Conservation (phyloP, 2,888 invertebrate species). For the Drosophila borborema region DNA sequence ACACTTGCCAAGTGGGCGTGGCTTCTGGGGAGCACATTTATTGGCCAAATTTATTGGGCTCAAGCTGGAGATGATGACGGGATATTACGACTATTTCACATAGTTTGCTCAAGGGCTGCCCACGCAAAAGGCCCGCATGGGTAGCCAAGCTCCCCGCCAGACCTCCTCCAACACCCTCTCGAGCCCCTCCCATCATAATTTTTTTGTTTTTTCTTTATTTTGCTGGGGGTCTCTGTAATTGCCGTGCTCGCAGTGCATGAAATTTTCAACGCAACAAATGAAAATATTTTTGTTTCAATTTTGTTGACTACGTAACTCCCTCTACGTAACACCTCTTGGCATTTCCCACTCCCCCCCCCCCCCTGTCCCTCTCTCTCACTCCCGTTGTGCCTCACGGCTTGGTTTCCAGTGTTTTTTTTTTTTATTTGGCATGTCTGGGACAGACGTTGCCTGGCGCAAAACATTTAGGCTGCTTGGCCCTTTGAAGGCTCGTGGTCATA, state of each 20-base stretch:
- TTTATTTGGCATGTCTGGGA: conserved; percentile 48
- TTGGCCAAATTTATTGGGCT: conserved; percentile 54
- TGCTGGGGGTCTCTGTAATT: conserved; percentile 58
- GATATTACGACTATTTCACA: conserved; percentile 56
- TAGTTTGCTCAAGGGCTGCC: conserved; percentile 32
- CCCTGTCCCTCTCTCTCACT: background rate
- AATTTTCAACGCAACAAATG: conserved; percentile 76
- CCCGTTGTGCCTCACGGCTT: conserved; percentile 17
- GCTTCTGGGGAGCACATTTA: conserved; percentile 43
- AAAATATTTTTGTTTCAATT: conserved; percentile 50
- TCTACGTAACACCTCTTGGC: conserved; percentile 12
- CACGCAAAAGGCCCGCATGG: conserved; percentile 4
- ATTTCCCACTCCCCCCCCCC: background rate
- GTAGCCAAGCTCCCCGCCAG: background rate
- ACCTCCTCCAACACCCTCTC: background rate
- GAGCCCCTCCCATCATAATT: too few species aligned
- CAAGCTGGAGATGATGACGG: conserved; percentile 48
- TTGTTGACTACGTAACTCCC: conserved; percentile 17
- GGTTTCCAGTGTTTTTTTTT: conserved; percentile 47
- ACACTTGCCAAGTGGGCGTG: conserved; percentile 33
- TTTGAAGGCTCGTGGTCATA: conserved; percentile 79
- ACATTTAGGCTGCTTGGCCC: conserved; percentile 72
- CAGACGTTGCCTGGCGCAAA: conserved; percentile 47
- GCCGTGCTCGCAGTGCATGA: conserved; percentile 65
- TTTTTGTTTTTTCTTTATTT: background rate